Conservation (phyloP, 2,797 vertebrate genomes). For the Todus mexicanus region DNA sequence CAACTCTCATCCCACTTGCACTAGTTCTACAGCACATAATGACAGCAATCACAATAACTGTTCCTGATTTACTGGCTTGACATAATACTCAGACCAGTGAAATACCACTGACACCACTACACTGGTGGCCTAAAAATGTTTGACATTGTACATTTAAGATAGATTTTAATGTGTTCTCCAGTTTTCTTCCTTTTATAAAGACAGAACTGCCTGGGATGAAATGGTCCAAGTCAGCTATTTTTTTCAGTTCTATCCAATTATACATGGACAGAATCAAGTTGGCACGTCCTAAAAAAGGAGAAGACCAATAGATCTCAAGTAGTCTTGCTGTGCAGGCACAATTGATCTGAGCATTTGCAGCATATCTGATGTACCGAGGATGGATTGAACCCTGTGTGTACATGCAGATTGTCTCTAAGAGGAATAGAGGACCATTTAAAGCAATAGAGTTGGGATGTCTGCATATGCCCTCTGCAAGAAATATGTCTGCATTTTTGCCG, state of each 20-base stretch:
- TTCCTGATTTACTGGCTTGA: neutral
- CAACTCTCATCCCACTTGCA: neutral
- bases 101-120: neutral
- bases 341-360: neutral
- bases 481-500: neutral
- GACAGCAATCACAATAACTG: neutral
- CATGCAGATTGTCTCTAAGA: neutral
- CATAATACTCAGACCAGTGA: neutral
- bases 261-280: neutral
- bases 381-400: neutral
- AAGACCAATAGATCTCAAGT: neutral
- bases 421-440: neutral
- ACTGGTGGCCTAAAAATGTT: neutral
- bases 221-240: neutral
- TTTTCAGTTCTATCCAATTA: neutral
- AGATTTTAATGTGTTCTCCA: neutral
- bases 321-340: neutral
- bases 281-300: neutral
- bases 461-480: neutral
- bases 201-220: neutral
- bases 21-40: neutral
- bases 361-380: neutral
- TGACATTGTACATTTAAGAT: neutral
- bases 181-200: neutral
- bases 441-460: neutral